Evolutionary conservation across 2,888 invertebrate species (phyloP), one percentile per base, ranked within the genome.

Genomic region (Chydorus sphaericus): DNA sequence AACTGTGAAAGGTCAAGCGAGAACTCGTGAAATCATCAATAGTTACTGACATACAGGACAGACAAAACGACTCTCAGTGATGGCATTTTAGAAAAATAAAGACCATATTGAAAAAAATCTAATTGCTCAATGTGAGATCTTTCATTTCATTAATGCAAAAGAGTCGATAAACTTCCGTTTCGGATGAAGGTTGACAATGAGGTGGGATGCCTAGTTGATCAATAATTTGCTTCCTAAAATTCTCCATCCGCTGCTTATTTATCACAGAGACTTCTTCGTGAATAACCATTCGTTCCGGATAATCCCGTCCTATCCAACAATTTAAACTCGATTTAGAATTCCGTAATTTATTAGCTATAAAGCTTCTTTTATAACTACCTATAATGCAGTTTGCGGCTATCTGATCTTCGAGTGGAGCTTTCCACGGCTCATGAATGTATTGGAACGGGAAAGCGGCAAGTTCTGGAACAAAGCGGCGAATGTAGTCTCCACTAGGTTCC

Each of bases 371-470:
- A 50, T n/a, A 26, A 48, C 18, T 50, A 31, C 60, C 58, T 29
- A 71, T 66, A 51, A 83, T 66, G 66, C 83, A 83, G 11, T 74
- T 71, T 6, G 75, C 76, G 14, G 74, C 71, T 66, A 78, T 73
- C 66, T 84, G 84, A 1, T 81, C 70, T 0, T 77, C 74, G 1
- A 75, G 62, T 0, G 83, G 78, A 53, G 83, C 80, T 54, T 75
- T 78, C 83, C 83, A 84, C 0, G 84, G 83, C 65, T 82, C 81
- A 66, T 81, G 82, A 74, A 83, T 76, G 67, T 77, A 83, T 26
- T 77, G 67, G 2, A 68, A 69, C 2, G 82, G 80, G 65, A 80
- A 74, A 52, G 74, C 71, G 38, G 71, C 68, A 53, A 84, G 69
- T 63, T 81, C 79, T 4, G 82, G 82, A 61, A 84, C 72, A 68